Evolutionary conservation across 1,140 invertebrate genomes (phyloP).

Genomic region (Diorhabda elongata): DNA sequence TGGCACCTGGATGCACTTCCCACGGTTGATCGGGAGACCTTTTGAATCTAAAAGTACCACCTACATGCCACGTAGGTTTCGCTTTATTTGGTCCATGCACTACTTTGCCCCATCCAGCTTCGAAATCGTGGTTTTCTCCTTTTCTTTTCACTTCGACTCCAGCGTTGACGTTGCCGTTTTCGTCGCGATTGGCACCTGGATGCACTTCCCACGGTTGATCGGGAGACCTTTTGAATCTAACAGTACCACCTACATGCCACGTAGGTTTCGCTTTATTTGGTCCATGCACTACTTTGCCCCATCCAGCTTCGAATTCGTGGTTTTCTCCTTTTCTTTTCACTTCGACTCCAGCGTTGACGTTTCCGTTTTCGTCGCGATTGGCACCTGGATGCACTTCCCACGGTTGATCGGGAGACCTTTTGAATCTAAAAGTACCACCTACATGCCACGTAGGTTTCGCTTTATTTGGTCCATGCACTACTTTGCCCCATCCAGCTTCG

Average conservation of each 20-base stretch:
- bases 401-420: background rate
- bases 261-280: constrained; percentile 23
- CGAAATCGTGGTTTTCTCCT: background rate
- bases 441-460: constrained; percentile 3
- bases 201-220: no score
- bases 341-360: constrained; percentile 17
- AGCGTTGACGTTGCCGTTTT: no score
- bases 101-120: background rate
- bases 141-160: background rate
- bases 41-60: constrained; percentile 22
- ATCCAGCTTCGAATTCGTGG: constrained; percentile 28
- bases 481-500: constrained; percentile 26
- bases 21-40: background rate
- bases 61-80: constrained; percentile 28
- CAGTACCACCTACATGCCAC: constrained; percentile 28
- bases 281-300: constrained; percentile 23
- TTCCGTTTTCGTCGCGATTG: constrained; percentile 22
- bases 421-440: background rate
- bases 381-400: constrained; percentile 26
- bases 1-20: no score
- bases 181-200: no score
- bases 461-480: constrained; percentile 18
- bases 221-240: constrained; percentile 11
- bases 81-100: constrained; percentile 21
- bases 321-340: constrained; percentile 23